A percentile compares a stretch with the other conserved stretches of the same genome.
Evolutionary conservation across 2,888 invertebrate genomes (phyloP).

Genomic region (Penaeus monodon): DNA sequence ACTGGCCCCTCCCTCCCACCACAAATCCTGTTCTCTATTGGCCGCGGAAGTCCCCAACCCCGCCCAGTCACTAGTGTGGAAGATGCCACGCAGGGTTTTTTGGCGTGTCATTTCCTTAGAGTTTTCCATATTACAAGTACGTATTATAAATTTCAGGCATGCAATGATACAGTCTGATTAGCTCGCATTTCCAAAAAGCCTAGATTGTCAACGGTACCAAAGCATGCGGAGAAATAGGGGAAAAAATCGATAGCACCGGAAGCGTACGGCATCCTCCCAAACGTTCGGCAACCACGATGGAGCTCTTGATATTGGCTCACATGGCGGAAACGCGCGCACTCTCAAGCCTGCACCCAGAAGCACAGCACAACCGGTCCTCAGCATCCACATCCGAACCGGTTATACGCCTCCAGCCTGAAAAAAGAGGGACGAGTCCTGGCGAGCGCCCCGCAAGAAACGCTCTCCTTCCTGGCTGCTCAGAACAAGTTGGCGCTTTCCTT

Average conservation of each 20-base stretch:
- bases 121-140: too few relatives aligned
- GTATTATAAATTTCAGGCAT: too few relatives aligned
- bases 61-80: conserved; percentile 51
- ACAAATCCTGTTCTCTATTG: conserved; percentile 64
- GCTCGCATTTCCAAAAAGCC: too few relatives aligned
- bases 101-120: neutral
- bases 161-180: too few relatives aligned
- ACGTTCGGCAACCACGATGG: conserved; percentile 53
- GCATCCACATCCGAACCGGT: conserved; percentile 63
- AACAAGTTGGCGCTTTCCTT: too few relatives aligned
- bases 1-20: conserved; percentile 61
- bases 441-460: conserved; percentile 6
- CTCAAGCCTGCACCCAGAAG: conserved; percentile 49
- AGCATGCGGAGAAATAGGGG: neutral
- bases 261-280: conserved; percentile 30
- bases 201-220: too few relatives aligned
- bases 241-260: conserved; percentile 28
- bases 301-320: conserved; percentile 60
- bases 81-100: conserved; percentile 30
- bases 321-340: conserved; percentile 64
- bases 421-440: conserved; percentile 4
- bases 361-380: conserved; percentile 56
- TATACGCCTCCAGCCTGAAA: conserved; percentile 34
- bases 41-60: conserved; percentile 59
- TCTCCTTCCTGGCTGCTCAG: too few relatives aligned